Base-by-base conservation (phyloP, 1,140 invertebrate species). In the Hylyphantes graminicola region DNA sequence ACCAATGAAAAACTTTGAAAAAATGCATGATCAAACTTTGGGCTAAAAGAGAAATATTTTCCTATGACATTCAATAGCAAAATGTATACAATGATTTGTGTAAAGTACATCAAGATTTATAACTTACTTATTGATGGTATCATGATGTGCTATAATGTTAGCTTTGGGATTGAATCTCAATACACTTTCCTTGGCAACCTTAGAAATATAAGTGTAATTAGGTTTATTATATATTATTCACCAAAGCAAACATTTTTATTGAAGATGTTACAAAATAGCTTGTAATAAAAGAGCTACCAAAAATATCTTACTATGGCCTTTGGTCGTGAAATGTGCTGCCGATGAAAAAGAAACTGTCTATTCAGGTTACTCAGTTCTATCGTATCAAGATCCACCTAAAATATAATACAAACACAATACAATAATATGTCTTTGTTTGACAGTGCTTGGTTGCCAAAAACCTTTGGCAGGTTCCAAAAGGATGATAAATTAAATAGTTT, bases 311-410 rank as follows among this genome's bases (percentile, higher is more conserved):
- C 88, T 54, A 88, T 59, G 9, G 92, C 90, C 91, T 99, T 99
- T 6, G 97, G 96, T 90, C 97, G 97, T 9, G 97, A 97, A 86
- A 99, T 97, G 93, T 99, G 97, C 88, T 98, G 94, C 88, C 97
- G 97, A 89, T 97, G 94, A 89, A 99, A 99, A 4, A 99, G 90
- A 90, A 99, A 99, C 89, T 99, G 98, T 13, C 98, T 92, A 89
- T 99, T 99, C 57, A 99, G 91, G 89, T 99, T 99, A 90, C 96
- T 98, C n/a, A 99, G 95, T 91, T 99, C 98, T 88, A 99, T 99
- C 4, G 97, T 99, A 89, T 99, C 98, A 87, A 99, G 92, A 92
- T 99, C 98, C 91, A 99, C 98, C 85, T 85, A 21, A 50, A 75
- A 74, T 54, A 50, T 15, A 57, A 75, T 50, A 74, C 48, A 55